Percentiles rank a stretch among this genome's conserved stretches.
These are phyloP conservation scores for Dasypolia templi DNA, from an alignment of 2,888 invertebrate species.

Conservation along the genomic window DNA sequence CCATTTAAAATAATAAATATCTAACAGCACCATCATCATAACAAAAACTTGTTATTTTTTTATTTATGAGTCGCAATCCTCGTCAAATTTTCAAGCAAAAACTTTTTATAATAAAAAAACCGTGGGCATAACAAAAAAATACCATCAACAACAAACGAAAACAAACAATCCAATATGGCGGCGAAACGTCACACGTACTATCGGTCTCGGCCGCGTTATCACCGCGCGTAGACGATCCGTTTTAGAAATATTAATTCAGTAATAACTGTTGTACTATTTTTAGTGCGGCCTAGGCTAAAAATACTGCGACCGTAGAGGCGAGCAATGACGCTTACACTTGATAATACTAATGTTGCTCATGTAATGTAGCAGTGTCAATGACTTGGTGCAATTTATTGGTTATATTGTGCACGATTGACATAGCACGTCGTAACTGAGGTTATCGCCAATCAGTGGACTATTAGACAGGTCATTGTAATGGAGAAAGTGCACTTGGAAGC, in stretches of 20 bases:
- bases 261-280: conserved; percentile 89
- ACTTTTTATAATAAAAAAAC: conserved; percentile 34
- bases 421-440: conserved; percentile 69
- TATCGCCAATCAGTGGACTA: conserved; percentile 73
- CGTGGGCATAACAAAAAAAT: conserved; percentile 68
- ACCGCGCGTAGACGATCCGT: conserved; percentile 87
- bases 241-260: conserved; percentile 91
- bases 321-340: conserved; percentile 86
- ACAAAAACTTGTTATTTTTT: conserved; percentile 4
- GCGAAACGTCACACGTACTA: conserved; percentile 81
- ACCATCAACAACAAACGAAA: conserved; percentile 73
- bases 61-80: conserved; percentile 20
- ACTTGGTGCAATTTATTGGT: conserved; percentile 85
- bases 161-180: conserved; percentile 81
- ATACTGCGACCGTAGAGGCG: conserved; percentile 81
- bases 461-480: conserved; percentile 72
- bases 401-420: conserved; percentile 75
- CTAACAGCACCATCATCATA: background rate
- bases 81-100: conserved; percentile 35
- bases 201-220: conserved; percentile 87
- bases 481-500: conserved; percentile 51
- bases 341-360: conserved; percentile 88
- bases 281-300: conserved; percentile 90
- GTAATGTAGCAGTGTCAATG: conserved; percentile 85
- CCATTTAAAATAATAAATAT: background rate